phyloP scores from a whole-genome alignment of 2,888 invertebrate species.

The Unio delphinus region DNA sequence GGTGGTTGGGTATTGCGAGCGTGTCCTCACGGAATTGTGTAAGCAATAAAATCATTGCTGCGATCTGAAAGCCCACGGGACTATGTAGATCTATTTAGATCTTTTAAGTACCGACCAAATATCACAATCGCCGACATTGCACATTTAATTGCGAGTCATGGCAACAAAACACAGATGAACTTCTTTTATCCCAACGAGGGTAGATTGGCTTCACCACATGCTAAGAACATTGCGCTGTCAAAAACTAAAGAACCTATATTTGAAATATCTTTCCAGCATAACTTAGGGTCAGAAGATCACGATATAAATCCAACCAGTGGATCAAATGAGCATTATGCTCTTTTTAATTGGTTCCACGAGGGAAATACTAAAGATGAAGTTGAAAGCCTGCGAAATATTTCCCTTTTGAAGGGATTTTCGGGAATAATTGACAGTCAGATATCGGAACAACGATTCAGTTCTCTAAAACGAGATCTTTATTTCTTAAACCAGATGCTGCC shows the following conservation, averaged over 20 bases:
- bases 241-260: not conserved
- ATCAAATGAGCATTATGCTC: not conserved
- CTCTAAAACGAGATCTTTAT: no score
- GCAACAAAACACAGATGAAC: slow-evolving; percentile 5
- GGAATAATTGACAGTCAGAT: no score
- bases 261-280: slow-evolving; percentile 3
- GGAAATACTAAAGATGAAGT: not conserved
- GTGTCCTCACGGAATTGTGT: not conserved
- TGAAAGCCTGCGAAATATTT: no score
- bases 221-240: not conserved
- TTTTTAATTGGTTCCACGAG: slow-evolving; percentile 23
- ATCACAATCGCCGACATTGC: slow-evolving; percentile 15
- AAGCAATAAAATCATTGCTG: slow-evolving; percentile 17
- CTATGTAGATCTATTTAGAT: slow-evolving; percentile 14
- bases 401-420: no score
- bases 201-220: slow-evolving; percentile 2
- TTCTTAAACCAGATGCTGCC: no score
- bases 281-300: not conserved
- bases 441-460: no score
- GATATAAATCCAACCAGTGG: slow-evolving; percentile 11
- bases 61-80: slow-evolving; percentile 17
- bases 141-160: slow-evolving; percentile 11
- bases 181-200: slow-evolving; percentile 18
- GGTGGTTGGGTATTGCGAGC: no score
- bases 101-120: slow-evolving; percentile 15